Base-by-base conservation (phyloP, 2,113 vertebrate genomes). In the Phoenicopterus ruber region DNA sequence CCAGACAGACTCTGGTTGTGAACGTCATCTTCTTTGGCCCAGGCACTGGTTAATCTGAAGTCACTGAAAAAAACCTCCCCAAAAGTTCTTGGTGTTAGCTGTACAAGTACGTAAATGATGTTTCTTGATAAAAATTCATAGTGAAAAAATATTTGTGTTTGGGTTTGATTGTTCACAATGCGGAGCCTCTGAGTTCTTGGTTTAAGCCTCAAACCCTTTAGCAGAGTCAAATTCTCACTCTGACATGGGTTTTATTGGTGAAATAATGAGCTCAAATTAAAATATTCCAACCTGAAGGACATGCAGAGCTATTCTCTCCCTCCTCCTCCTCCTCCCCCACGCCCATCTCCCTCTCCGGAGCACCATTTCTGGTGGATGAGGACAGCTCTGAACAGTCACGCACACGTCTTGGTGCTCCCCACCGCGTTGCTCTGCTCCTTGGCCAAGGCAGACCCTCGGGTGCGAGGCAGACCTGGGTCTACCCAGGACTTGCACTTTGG, bases 391-490 rank as follows among this genome's bases (percentile, higher is more conserved):
- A 46, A 16, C 22, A 1, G 9, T 6, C 47, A 11, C 5, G 82
- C 42, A 14, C 17, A 3, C 0, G 0, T 55, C 58, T 42, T 38
- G 13, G 34, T 44, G n/a, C 32, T 88, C 31, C 14, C 44, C 40
- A 10, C 11, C 1, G 0, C 1, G 0, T 28, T 59, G 32, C 14
- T n/a, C 29, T 20, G 4, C 9, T 52, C 34, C 65, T 71, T 38
- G 24, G 26, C 34, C 34, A 24, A 65, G 50, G 46, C n/a, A 46
- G 29, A 66, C 1, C 57, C 19, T n/a, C 0, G 2, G 15, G 32
- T 71, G 3, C 0, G 5, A 28, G 13, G 20, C 54, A 67, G 49
- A 79, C 34, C 46, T 46, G 42, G 34, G 3, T 82, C 20, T 49
- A 49, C 36, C 17, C 24, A 20, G 19, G 12, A 10, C 14, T 25